A percentile compares a stretch with the other conserved stretches of the same genome.
These are phyloP conservation scores for Mya arenaria DNA, from an alignment of 1,140 invertebrate genomes.

Conservation along the genomic window DNA sequence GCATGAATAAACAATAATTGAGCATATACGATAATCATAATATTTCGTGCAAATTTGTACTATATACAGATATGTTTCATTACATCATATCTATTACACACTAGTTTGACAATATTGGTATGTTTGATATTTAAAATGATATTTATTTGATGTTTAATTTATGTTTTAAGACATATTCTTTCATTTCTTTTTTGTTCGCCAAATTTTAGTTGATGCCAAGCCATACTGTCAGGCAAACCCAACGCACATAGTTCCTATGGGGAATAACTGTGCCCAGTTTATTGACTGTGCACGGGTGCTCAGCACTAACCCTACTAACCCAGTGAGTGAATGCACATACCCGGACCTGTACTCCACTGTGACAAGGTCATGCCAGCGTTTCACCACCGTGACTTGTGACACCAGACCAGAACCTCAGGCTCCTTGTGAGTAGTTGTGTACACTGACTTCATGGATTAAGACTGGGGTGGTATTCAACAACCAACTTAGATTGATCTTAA, in stretches of 20 bases:
- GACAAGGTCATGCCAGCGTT: slow-evolving; percentile 57
- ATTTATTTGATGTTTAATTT: no score
- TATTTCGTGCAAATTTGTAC: no score
- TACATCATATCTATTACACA: no score
- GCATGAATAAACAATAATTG: no score
- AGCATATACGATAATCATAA: no score
- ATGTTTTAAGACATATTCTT: not conserved
- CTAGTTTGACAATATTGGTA: no score
- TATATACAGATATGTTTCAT: no score
- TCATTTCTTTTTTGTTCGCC: not conserved
- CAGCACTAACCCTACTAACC: not conserved
- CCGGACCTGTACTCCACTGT: slow-evolving; percentile 64
- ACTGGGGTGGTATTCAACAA: no score
- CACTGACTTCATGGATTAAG: no score
- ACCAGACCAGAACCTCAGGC: slow-evolving; percentile 62
- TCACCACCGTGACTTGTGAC: slow-evolving; percentile 62
- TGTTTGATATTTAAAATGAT: no score
- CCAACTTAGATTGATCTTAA: not conserved
- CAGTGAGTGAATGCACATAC: slow-evolving; percentile 24
- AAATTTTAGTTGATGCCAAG: slow-evolving; percentile 53
- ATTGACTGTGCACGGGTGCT: slow-evolving; percentile 64
- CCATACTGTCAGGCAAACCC: slow-evolving; percentile 55
- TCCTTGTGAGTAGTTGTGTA: slow-evolving; percentile 65
- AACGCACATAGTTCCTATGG: slow-evolving; percentile 51
- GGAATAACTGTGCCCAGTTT: slow-evolving; percentile 68